A percentile compares a stretch with the other conserved stretches of the same genome.
phyloP scores from a whole-genome alignment of 2,113 vertebrate species.

The Ardeotis arabs region DNA sequence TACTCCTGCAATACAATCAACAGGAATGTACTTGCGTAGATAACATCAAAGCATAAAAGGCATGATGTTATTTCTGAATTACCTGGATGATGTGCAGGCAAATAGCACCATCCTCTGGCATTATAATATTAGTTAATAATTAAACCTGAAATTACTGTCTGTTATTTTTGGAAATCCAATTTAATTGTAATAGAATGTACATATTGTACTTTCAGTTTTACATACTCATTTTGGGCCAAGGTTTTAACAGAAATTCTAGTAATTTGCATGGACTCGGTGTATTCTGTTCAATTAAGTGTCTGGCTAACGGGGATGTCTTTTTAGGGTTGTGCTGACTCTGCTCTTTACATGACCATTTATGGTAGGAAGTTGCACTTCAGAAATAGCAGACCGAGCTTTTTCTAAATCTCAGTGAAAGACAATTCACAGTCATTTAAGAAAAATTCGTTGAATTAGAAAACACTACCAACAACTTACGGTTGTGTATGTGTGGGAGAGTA shows the following conservation, averaged over 20 bases:
- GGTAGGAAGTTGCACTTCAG: slow-evolving; percentile 54
- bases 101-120: slow-evolving; percentile 69
- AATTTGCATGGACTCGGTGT: slow-evolving; percentile 46
- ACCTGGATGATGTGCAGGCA: not conserved
- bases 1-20: not conserved
- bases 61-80: not conserved
- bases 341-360: slow-evolving; percentile 65
- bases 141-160: not conserved
- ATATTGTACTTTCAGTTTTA: slow-evolving; percentile 72
- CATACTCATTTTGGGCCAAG: slow-evolving; percentile 62
- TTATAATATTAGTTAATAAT: not conserved
- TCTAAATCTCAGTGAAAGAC: slow-evolving; percentile 61
- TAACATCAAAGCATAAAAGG: rapidly evolving
- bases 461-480: slow-evolving; percentile 38
- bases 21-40: not conserved
- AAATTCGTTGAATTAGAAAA: slow-evolving; percentile 64
- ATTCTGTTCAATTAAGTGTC: slow-evolving; percentile 14
- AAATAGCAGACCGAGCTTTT: not conserved
- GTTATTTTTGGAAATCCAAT: slow-evolving; percentile 56
- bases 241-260: slow-evolving; percentile 68
- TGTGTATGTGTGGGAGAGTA: not conserved
- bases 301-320: slow-evolving; percentile 22
- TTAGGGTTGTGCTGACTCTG: slow-evolving; percentile 59
- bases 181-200: slow-evolving; percentile 38
- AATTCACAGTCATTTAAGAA: slow-evolving; percentile 70